Evolutionary conservation across 1,140 invertebrate species (phyloP).

Genomic region (Papilio polyxenes): DNA sequence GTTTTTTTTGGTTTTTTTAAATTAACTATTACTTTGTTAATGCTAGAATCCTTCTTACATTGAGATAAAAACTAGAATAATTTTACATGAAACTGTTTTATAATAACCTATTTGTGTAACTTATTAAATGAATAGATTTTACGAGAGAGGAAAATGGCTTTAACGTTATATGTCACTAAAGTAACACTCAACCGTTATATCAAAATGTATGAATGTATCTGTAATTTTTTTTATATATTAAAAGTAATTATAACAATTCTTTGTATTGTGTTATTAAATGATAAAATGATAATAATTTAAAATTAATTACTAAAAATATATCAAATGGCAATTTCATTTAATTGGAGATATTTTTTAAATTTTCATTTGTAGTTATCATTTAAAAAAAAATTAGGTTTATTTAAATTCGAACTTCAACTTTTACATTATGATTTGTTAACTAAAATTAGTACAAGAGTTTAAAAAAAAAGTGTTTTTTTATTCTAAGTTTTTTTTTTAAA

Average conservation of each 20-base stretch:
- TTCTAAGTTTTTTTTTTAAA: background rate
- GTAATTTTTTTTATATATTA: background rate
- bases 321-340: background rate
- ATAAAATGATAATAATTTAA: background rate
- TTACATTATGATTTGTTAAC: background rate
- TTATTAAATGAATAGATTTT: no score
- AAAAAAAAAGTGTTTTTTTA: background rate
- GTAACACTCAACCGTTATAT: background rate
- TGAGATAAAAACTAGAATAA: no score
- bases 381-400: background rate
- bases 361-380: background rate
- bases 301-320: background rate
- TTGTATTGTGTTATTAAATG: background rate
- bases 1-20: background rate
- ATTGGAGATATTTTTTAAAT: background rate
- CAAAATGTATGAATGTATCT: background rate
- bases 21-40: background rate
- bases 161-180: no score
- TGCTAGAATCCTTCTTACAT: no score
- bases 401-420: background rate
- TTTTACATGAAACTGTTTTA: no score
- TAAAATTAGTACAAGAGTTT: constrained; percentile 10
- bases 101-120: no score
- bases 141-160: no score
- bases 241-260: background rate